These are phyloP conservation scores for Papilio protenor DNA, from an alignment of 2,888 invertebrate species.

Conservation along the genomic window DNA sequence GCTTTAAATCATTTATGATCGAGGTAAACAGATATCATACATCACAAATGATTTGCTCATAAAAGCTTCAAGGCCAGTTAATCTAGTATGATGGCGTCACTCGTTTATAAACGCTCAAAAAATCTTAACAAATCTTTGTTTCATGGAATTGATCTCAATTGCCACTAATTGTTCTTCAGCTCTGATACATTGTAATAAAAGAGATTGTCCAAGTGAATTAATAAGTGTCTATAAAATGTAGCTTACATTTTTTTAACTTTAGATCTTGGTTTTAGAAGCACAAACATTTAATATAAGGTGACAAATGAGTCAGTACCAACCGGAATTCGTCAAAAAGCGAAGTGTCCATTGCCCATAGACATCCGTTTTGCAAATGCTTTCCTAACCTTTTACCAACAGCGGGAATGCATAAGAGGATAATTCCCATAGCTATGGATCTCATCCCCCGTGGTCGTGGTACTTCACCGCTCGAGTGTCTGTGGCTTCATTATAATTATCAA, in stretches of 20 bases:
- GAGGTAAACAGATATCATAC: background rate
- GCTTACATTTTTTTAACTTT: background rate
- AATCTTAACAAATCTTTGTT: slow-evolving; percentile 31
- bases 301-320: no score
- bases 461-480: no score
- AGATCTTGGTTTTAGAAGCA: background rate
- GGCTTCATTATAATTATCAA: background rate
- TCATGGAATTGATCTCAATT: slow-evolving; percentile 21
- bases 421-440: no score
- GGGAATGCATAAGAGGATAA: no score
- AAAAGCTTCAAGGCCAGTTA: slow-evolving; percentile 9
- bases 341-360: no score
- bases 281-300: no score
- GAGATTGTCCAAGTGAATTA: background rate
- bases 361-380: no score
- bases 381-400: no score
- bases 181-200: background rate
- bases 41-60: slow-evolving; percentile 8
- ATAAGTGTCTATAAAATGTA: background rate
- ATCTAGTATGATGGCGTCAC: slow-evolving; percentile 14
- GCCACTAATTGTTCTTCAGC: slow-evolving; percentile 22
- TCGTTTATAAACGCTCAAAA: slow-evolving; percentile 10
- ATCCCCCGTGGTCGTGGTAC: no score
- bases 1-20: background rate
- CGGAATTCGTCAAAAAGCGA: no score